A percentile compares a stretch with the other conserved stretches of the same genome.
Evolutionary conservation across 2,113 vertebrate genomes (phyloP).

Genomic region (Alouatta palliata): DNA sequence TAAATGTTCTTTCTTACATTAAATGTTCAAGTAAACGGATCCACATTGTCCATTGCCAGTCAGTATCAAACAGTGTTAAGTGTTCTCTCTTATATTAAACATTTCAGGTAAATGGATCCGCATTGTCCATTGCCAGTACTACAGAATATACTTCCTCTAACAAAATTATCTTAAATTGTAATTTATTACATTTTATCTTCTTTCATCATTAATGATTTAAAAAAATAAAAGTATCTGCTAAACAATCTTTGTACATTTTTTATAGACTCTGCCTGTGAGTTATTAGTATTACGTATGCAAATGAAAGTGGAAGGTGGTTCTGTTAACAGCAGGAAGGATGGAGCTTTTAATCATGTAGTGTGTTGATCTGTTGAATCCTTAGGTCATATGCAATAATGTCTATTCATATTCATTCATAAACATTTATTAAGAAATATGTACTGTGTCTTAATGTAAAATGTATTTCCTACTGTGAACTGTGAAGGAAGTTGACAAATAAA

Average conservation of each 20-base stretch:
- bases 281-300: not conserved
- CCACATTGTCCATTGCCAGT: not conserved
- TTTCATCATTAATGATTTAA: not conserved
- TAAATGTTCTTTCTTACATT: not conserved
- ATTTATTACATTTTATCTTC: not conserved
- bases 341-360: not conserved
- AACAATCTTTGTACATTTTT: not conserved
- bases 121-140: not conserved
- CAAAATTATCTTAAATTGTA: not conserved
- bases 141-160: not conserved
- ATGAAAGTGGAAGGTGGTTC: fast-evolving
- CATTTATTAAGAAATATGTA: not conserved
- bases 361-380: not conserved
- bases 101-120: not conserved
- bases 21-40: not conserved
- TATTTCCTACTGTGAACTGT: not conserved
- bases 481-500: not conserved
- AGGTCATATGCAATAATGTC: fast-evolving
- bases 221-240: not conserved
- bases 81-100: not conserved
- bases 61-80: not conserved
- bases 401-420: not conserved
- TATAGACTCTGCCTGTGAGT: not conserved
- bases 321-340: not conserved
- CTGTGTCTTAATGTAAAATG: not conserved